These are phyloP conservation scores for Psix sp. DNA, from an alignment of 1,140 invertebrate species.

Conservation along the genomic window DNA sequence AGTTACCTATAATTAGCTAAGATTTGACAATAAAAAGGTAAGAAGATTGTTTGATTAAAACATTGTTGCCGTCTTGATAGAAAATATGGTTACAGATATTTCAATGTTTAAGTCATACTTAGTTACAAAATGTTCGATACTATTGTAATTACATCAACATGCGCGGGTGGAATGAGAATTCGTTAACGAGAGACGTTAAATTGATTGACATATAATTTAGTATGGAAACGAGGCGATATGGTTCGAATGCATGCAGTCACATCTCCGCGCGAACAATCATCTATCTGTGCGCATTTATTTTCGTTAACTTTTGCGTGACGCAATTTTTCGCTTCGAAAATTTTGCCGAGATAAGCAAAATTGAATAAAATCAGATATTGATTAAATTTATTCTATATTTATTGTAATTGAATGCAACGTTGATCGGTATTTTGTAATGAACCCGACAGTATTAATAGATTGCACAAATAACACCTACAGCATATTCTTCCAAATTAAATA, in stretches of 20 bases:
- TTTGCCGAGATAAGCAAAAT: neutral
- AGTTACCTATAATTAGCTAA: no score
- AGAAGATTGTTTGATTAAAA: no score
- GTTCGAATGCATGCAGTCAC: slow-evolving; percentile 8
- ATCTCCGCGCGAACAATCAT: slow-evolving; percentile 5
- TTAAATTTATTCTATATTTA: no score
- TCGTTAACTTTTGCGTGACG: neutral
- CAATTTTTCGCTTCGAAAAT: slow-evolving; percentile 1
- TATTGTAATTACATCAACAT: slow-evolving; percentile 46
- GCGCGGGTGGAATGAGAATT: slow-evolving; percentile 27
- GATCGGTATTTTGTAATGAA: no score
- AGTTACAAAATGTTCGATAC: slow-evolving; percentile 31
- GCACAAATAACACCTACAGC: no score
- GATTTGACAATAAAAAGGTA: no score
- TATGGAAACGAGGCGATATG: slow-evolving; percentile 44
- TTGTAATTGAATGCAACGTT: no score
- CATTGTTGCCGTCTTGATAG: no score
- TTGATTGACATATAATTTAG: slow-evolving; percentile 56
- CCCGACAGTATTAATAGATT: no score
- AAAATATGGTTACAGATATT: neutral
- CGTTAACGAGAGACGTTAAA: slow-evolving; percentile 53
- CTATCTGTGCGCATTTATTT: slow-evolving; percentile 1
- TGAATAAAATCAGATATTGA: neutral
- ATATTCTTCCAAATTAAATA: no score
- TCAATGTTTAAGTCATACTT: slow-evolving; percentile 8